phyloP scores from a whole-genome alignment of 2,797 vertebrate genomes.

The Mus spretus region DNA sequence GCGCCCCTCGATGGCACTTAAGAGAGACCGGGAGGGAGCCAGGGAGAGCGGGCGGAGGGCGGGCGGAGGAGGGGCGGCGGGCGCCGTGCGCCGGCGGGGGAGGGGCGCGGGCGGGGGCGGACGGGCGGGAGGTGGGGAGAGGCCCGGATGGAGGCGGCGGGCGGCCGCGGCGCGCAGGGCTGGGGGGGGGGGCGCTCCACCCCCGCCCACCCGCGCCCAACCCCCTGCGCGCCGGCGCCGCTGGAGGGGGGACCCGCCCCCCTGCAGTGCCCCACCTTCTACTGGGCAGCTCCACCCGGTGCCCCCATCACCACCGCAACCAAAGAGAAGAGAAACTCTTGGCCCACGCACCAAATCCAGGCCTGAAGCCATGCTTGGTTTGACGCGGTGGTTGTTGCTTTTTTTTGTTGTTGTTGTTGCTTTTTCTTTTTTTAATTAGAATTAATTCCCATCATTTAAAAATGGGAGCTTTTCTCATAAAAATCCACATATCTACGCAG shows the following conservation, averaged over 20 bases:
- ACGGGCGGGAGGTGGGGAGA: slow-evolving; percentile 85
- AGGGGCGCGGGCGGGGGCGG: slow-evolving; percentile 88
- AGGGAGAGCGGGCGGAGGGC: slow-evolving; percentile 75
- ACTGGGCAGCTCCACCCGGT: slow-evolving; percentile 38
- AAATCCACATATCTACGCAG: slow-evolving; percentile 61
- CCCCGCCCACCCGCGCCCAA: neutral
- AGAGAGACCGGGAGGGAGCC: slow-evolving; percentile 84
- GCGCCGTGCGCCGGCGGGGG: slow-evolving; percentile 81
- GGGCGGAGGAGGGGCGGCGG: slow-evolving; percentile 89
- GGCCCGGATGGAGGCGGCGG: slow-evolving; percentile 83
- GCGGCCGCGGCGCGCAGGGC: slow-evolving; percentile 77
- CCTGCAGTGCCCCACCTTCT: neutral
- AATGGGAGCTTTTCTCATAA: slow-evolving; percentile 67
- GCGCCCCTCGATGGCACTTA: slow-evolving; percentile 79
- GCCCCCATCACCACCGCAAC: slow-evolving; percentile 1
- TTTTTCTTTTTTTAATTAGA: slow-evolving; percentile 72
- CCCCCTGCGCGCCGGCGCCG: neutral
- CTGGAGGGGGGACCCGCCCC: slow-evolving; percentile 2
- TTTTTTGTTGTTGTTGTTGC: slow-evolving; percentile 37
- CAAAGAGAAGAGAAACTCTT: slow-evolving; percentile 66
- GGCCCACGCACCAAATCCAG: slow-evolving; percentile 59
- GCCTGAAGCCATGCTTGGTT: slow-evolving; percentile 63
- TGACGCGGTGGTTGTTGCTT: slow-evolving; percentile 60
- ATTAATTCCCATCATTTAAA: slow-evolving; percentile 74
- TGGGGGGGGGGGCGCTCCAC: slow-evolving; percentile 29